These are phyloP conservation scores for Neotragus moschatus DNA, from an alignment of 2,113 vertebrate genomes.

Conservation along the genomic window DNA sequence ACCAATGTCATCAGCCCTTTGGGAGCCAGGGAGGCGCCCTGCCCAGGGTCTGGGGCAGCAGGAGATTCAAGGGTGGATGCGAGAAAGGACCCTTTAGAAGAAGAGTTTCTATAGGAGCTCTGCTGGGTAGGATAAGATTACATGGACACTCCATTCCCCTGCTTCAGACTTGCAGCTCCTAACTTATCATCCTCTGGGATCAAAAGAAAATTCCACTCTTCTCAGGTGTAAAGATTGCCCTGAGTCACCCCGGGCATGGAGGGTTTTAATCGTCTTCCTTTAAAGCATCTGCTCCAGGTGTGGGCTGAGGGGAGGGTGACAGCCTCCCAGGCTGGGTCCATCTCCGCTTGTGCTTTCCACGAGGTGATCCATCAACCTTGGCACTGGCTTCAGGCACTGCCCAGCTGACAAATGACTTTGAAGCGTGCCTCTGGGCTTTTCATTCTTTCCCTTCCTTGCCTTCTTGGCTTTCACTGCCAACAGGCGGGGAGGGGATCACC, in stretches of 20 bases:
- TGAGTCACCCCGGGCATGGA: not conserved
- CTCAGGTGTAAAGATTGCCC: slow-evolving; percentile 38
- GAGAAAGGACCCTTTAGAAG: not conserved
- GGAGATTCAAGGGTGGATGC: not conserved
- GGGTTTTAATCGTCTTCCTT: slow-evolving; percentile 36
- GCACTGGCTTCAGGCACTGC: slow-evolving; percentile 33
- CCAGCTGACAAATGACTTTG: slow-evolving; percentile 59
- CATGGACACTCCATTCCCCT: not conserved
- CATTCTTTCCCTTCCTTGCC: slow-evolving; percentile 41
- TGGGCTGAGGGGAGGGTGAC: not conserved
- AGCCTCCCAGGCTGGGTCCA: not conserved
- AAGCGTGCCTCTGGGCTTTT: slow-evolving; percentile 38
- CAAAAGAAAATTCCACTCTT: slow-evolving; percentile 34
- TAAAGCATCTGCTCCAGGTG: slow-evolving; percentile 1
- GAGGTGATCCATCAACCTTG: slow-evolving; percentile 40
- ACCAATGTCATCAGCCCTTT: not conserved
- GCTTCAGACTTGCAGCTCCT: slow-evolving; percentile 6
- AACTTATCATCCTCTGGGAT: slow-evolving; percentile 43
- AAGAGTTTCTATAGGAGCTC: not conserved
- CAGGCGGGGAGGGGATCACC: not conserved
- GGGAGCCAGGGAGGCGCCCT: not conserved
- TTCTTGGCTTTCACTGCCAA: slow-evolving; percentile 67
- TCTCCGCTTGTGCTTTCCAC: not conserved
- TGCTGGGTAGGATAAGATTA: slow-evolving; percentile 28
- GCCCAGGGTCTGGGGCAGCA: not conserved